These are phyloP conservation scores for Puntigrus tetrazona DNA, from an alignment of 2,113 vertebrate species.

Conservation along the genomic window DNA sequence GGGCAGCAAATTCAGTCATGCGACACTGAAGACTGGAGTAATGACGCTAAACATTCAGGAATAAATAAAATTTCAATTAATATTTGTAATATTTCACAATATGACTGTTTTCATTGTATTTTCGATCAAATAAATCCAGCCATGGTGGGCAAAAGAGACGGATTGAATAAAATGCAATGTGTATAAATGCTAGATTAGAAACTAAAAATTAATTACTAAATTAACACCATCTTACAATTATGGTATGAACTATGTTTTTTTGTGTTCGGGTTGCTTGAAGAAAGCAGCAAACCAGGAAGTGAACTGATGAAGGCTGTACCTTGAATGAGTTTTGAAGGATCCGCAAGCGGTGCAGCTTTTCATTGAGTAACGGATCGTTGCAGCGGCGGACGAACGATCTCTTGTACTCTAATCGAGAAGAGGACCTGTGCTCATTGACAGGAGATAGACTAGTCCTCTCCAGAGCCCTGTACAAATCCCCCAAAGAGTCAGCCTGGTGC, in stretches of 20 bases:
- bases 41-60: neutral
- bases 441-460: constrained; percentile 90
- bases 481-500: constrained; percentile 87
- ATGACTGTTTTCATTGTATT: neutral
- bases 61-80: too few species aligned
- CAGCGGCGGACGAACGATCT: constrained; percentile 91
- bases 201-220: neutral
- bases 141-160: too few species aligned
- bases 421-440: constrained; percentile 85
- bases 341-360: constrained; percentile 94
- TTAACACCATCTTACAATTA: neutral
- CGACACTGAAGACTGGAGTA: neutral
- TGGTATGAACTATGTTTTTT: neutral
- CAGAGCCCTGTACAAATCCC: constrained; percentile 93
- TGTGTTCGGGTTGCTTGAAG: neutral
- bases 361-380: constrained; percentile 92
- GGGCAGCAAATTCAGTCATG: neutral
- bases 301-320: constrained; percentile 69
- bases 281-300: neutral
- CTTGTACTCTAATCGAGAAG: constrained; percentile 92
- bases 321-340: constrained; percentile 97
- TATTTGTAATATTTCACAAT: neutral
- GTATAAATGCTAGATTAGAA: too few species aligned
- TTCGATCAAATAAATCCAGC: too few species aligned
- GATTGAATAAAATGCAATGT: too few species aligned